Percentiles rank a stretch among this genome's conserved stretches.
Conservation (phyloP, 2,888 invertebrate species). For the Acanthococcus lagerstroemiae region DNA sequence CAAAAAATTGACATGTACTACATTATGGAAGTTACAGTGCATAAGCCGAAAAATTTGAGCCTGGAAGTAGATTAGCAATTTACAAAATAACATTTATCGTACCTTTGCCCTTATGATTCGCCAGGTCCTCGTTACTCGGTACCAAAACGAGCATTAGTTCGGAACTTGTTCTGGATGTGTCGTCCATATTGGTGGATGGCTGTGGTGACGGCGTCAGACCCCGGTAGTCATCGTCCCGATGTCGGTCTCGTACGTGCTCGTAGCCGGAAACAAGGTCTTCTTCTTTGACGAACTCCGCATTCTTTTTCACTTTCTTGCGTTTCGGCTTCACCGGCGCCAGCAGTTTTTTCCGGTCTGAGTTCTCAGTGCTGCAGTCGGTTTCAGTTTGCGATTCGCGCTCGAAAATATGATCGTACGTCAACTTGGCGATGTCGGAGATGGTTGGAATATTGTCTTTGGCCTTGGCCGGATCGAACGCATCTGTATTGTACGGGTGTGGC, state of each 20-base stretch:
- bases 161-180: conserved; percentile 49
- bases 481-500: too few relatives aligned
- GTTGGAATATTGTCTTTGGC: too few relatives aligned
- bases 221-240: background rate
- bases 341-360: conserved; percentile 9
- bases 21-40: too few relatives aligned
- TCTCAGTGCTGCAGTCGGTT: conserved; percentile 11
- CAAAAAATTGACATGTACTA: too few relatives aligned
- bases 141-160: conserved; percentile 69
- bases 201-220: conserved; percentile 8
- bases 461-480: too few relatives aligned
- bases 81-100: too few relatives aligned
- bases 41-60: too few relatives aligned
- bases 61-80: too few relatives aligned
- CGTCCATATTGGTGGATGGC: conserved; percentile 19
- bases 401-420: too few relatives aligned
- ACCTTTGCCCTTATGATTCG: conserved; percentile 4
- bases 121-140: conserved; percentile 34
- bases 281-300: background rate
- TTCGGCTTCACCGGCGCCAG: conserved; percentile 17
- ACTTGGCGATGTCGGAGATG: too few relatives aligned
- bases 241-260: background rate
- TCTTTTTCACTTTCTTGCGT: conserved; percentile 5
- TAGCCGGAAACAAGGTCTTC: conserved; percentile 2
- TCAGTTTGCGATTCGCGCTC: background rate